Evolutionary conservation across 2,113 vertebrate species (phyloP).

Genomic region (Entomyzon cyanotis): DNA sequence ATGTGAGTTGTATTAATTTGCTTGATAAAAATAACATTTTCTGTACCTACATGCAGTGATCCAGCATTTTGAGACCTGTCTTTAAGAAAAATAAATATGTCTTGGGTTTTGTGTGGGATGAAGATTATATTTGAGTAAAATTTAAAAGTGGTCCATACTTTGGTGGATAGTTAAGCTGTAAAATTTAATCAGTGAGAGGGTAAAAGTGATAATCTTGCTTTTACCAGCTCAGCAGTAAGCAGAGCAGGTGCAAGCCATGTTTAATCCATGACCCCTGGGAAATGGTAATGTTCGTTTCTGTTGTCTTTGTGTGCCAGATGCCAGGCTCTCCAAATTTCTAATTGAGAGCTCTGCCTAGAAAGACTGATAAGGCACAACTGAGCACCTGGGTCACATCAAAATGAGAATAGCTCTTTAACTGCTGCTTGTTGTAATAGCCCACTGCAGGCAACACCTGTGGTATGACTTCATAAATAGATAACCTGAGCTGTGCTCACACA

Average conservation of each 20-base stretch:
- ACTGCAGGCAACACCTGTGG: slow-evolving; percentile 22
- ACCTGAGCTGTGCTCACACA: neutral
- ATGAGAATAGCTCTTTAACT: slow-evolving; percentile 11
- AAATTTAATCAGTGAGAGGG: neutral
- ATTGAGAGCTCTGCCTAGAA: neutral
- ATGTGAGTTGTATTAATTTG: neutral
- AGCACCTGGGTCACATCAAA: slow-evolving; percentile 1
- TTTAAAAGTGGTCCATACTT: neutral
- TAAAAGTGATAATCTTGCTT: slow-evolving; percentile 5
- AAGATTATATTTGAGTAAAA: neutral
- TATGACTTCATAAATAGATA: slow-evolving; percentile 42
- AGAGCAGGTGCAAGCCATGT: slow-evolving; percentile 48
- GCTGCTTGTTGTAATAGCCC: neutral
- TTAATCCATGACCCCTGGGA: slow-evolving; percentile 51
- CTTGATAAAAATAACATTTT: neutral
- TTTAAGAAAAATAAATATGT: neutral
- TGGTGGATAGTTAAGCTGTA: neutral
- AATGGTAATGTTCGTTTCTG: neutral
- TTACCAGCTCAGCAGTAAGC: slow-evolving; percentile 42
- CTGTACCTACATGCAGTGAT: neutral
- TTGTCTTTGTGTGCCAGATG: slow-evolving; percentile 28
- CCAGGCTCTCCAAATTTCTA: neutral
- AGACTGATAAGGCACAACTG: neutral
- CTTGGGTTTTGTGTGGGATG: neutral
- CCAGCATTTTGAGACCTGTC: neutral